phyloP scores from a whole-genome alignment of 2,113 vertebrate species.

The Lamprotornis superbus region DNA sequence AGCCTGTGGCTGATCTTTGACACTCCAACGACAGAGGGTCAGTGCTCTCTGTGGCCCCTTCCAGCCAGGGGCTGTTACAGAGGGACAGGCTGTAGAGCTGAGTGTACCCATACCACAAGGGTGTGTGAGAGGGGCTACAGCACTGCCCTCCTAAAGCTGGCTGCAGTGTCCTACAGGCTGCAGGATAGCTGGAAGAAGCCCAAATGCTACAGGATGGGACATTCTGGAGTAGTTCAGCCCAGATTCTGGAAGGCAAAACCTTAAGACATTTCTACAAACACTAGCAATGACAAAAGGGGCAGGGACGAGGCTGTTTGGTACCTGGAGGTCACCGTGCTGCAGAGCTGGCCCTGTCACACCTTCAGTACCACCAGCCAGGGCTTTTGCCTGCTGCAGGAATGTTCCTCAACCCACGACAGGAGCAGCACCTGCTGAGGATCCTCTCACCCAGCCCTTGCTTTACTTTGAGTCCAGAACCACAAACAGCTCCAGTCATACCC shows the following conservation, averaged over 20 bases:
- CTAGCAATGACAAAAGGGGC: not conserved
- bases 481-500: not conserved
- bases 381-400: not conserved
- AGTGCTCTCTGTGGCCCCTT: not conserved
- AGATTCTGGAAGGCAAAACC: not conserved
- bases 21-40: not conserved
- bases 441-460: not conserved
- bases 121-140: not conserved
- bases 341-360: not conserved
- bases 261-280: not conserved
- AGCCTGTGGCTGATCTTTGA: not conserved
- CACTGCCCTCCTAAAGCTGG: not conserved
- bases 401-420: not conserved
- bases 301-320: not conserved
- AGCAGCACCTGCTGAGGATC: not conserved
- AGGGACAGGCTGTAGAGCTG: not conserved
- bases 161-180: not conserved
- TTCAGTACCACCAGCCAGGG: not conserved
- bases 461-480: not conserved
- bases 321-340: not conserved
- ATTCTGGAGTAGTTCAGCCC: not conserved
- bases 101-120: fast-evolving
- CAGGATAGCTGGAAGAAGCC: not conserved
- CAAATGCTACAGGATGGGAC: not conserved
- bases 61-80: not conserved